Conservation (phyloP, 2,113 vertebrate species). For the Serinus canaria region DNA sequence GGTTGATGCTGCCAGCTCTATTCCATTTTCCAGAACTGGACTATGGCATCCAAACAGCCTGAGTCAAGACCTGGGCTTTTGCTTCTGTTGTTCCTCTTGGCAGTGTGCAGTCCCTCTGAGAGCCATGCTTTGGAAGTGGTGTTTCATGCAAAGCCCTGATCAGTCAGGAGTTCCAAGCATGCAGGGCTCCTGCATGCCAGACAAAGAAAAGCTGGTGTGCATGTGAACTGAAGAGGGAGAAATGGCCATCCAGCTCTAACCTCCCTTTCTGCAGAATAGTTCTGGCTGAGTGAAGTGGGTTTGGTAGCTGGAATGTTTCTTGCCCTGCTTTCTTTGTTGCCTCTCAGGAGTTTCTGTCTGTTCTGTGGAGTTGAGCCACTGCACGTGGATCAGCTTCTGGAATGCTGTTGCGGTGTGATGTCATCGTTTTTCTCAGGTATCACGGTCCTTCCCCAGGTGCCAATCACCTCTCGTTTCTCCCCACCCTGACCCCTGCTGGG, state of each 20-base stretch:
- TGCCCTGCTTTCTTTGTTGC: not conserved
- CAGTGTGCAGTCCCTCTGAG: not conserved
- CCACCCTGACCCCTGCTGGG: too few relatives aligned
- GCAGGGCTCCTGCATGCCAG: not conserved
- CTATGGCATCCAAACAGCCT: not conserved
- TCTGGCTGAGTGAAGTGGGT: not conserved
- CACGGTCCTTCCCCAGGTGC: too few relatives aligned
- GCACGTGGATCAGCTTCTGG: not conserved
- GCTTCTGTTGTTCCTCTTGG: not conserved
- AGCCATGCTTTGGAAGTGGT: not conserved
- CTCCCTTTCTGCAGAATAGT: not conserved
- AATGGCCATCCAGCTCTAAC: not conserved
- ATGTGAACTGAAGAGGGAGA: not conserved
- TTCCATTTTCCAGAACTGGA: not conserved
- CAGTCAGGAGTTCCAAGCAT: not conserved
- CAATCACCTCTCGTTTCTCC: too few relatives aligned
- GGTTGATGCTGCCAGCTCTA: not conserved
- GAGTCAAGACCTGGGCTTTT: not conserved
- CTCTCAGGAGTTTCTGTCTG: not conserved
- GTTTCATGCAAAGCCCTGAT: not conserved
- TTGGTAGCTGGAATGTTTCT: not conserved
- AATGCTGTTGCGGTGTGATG: not conserved
- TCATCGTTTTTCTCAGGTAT: too few relatives aligned
- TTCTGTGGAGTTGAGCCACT: not conserved
- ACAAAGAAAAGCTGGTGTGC: not conserved